phyloP scores from a whole-genome alignment of 2,113 vertebrate species.

The Ctenodactylus gundi region DNA sequence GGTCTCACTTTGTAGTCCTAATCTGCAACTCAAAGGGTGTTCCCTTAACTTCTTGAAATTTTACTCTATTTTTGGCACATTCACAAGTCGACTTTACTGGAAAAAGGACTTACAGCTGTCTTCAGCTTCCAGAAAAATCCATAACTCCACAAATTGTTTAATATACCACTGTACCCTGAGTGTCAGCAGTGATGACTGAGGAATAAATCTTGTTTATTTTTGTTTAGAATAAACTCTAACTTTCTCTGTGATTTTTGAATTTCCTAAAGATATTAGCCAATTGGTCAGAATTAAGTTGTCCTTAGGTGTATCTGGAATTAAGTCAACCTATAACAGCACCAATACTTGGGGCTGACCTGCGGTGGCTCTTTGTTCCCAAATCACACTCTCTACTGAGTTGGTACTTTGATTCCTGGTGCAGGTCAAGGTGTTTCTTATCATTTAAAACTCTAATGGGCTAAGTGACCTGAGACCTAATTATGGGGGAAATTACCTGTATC shows the following conservation, averaged over 20 bases:
- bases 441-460: slow-evolving; percentile 53
- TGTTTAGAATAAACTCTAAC: not conserved
- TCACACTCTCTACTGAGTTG: not conserved
- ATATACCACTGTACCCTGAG: not conserved
- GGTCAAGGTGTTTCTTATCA: slow-evolving; percentile 55
- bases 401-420: not conserved
- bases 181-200: not conserved
- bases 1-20: too few relatives aligned
- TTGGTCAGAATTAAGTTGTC: not conserved
- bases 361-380: not conserved
- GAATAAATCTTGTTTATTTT: not conserved
- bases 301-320: not conserved
- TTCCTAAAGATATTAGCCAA: not conserved
- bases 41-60: not conserved
- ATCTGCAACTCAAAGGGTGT: not conserved
- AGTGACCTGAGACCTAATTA: slow-evolving; percentile 59
- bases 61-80: not conserved
- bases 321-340: not conserved
- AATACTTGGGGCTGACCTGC: not conserved
- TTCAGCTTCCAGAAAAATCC: not conserved
- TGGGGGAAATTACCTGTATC: slow-evolving; percentile 52
- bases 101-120: not conserved
- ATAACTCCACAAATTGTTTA: not conserved
- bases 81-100: not conserved
- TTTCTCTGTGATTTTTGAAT: not conserved